Conservation (phyloP, 2,113 vertebrate genomes). For the Callaeas wilsoni region DNA sequence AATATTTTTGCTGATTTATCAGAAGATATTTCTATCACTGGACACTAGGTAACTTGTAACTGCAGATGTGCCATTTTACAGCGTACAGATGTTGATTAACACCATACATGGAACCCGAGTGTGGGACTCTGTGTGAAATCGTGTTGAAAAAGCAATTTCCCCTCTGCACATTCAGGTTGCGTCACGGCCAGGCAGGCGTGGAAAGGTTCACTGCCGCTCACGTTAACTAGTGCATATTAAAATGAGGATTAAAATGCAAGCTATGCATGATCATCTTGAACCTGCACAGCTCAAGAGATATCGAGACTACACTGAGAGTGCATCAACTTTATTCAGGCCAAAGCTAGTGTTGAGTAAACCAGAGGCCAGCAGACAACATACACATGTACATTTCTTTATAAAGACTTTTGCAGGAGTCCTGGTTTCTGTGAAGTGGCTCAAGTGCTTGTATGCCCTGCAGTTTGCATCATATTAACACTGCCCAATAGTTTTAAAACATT, state of each 20-base stretch:
- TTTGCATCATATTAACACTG: background rate
- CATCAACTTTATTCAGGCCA: background rate
- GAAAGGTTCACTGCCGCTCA: no score
- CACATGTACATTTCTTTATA: background rate
- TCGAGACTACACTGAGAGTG: background rate
- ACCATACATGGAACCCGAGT: background rate
- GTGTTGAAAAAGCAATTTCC: background rate
- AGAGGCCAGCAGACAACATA: background rate
- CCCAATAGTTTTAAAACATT: background rate
- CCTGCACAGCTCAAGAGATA: background rate
- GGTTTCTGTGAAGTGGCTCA: background rate
- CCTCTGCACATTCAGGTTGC: background rate
- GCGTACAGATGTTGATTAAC: background rate
- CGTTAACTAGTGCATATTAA: background rate
- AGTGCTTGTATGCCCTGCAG: background rate
- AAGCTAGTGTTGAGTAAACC: background rate
- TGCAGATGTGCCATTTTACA: background rate
- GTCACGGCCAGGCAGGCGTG: background rate
- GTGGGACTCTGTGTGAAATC: accelerated
- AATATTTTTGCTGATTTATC: background rate
- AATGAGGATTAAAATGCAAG: background rate
- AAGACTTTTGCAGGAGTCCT: background rate
- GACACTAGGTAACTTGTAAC: background rate
- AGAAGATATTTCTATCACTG: background rate
- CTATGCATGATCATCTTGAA: background rate